Conservation (phyloP, 2,888 invertebrate species). For the Fabriciana adippe region DNA sequence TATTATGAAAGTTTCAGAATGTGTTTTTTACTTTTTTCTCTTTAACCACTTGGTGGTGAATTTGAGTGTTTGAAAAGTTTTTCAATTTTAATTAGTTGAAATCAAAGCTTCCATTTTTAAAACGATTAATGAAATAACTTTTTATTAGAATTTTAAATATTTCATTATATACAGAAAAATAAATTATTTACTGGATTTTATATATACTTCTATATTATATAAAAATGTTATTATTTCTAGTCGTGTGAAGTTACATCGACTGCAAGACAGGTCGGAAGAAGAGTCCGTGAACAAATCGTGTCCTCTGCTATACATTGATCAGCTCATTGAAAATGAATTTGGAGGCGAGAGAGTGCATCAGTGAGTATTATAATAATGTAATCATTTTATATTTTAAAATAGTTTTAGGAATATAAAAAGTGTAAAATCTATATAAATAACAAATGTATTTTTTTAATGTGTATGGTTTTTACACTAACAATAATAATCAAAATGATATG, state of each 20-base stretch:
- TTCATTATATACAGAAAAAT: neutral
- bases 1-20: no score
- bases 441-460: no score
- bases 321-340: conserved; percentile 84
- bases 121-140: conserved; percentile 51
- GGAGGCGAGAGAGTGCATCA: conserved; percentile 77
- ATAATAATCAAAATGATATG: no score
- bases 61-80: conserved; percentile 54
- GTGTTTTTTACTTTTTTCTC: no score
- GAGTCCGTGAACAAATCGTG: conserved; percentile 58
- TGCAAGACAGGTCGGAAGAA: conserved; percentile 71
- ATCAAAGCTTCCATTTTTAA: conserved; percentile 62
- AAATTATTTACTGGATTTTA: neutral
- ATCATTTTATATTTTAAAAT: neutral
- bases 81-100: no score
- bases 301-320: conserved; percentile 87
- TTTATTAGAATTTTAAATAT: neutral
- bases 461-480: no score
- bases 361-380: conserved; percentile 53
- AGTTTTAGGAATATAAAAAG: neutral
- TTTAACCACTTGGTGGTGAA: no score
- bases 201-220: neutral
- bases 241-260: conserved; percentile 74
- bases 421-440: no score
- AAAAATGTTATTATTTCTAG: conserved; percentile 52